Evolutionary conservation across 2,797 vertebrate genomes (phyloP), one percentile per base, ranked within the genome.

Genomic region (Hephaestus fuliginosus): DNA sequence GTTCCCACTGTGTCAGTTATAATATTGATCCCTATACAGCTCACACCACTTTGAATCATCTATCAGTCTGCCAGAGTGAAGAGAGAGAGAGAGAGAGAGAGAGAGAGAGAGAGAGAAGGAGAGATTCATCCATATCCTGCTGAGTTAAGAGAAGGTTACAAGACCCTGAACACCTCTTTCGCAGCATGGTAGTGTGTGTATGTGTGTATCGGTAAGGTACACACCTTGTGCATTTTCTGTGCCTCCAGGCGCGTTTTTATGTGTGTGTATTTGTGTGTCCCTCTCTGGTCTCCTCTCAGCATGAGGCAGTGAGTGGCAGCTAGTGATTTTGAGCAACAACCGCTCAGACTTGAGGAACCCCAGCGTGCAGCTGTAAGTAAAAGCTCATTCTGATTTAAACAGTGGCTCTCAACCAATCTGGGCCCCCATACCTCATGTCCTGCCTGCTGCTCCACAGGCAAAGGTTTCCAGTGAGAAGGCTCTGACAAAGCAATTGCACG

Each of bases 321-420:
- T 92, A 90, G 89, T 93, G 91, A 91, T 92, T 92, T 90, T 86
- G 58, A 86, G 86, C 80, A 83, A 73, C 83, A 84, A 87, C 90
- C 82, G 79, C 68, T 90, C 73, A 51, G 85, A 83, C 76, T 55
- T 33, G 70, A 80, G 85, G 73, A 86, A 67, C 81, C 91, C 87
- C 65, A 17, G 74, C 43, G 89, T 89, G 89, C 84, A 63, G 86
- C 83, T 76, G 85, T 88, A 89, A 91, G 86, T 89, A 91, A 93
- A 88, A 76, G 74, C 84, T 82, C 49, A 52, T 85, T 89, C 77
- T 83, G 86, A 92, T 91, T 91, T 88, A 82, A 90, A 77, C 85
- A 67, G 75, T 20, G 14, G 86, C 70, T 66, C 48, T 72, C 12
- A 20, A 67, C 65, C 64, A 70, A 53, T 83, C 75, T 80, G 25